A percentile compares a stretch with the other conserved stretches of the same genome.
phyloP scores from a whole-genome alignment of 2,888 invertebrate species.

The Drosophila fulvimacula region DNA sequence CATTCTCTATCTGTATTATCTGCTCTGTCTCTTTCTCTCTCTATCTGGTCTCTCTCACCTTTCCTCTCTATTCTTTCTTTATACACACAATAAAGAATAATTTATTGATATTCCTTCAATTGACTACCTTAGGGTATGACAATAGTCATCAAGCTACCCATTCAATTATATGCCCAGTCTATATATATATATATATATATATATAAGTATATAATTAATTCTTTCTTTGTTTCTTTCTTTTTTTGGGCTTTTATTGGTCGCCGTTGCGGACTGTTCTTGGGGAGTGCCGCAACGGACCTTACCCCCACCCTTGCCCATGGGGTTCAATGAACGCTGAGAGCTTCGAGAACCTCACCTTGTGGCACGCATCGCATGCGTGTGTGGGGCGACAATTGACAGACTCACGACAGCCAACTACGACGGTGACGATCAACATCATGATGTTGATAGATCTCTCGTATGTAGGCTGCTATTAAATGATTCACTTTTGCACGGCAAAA shows the following conservation, averaged over 20 bases:
- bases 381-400: conserved; percentile 41
- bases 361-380: conserved; percentile 30
- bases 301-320: not conserved
- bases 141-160: not conserved
- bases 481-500: conserved; percentile 52
- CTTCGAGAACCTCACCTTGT: conserved; percentile 43
- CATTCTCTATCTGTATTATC: no score
- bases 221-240: not conserved
- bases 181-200: conserved; percentile 7
- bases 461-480: conserved; percentile 70
- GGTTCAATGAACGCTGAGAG: conserved; percentile 64
- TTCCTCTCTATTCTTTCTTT: not conserved
- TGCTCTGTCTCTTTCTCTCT: not conserved
- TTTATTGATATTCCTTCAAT: not conserved
- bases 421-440: conserved; percentile 25
- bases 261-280: conserved; percentile 33
- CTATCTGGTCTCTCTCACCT: not conserved
- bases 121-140: conserved; percentile 29
- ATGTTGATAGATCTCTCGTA: conserved; percentile 39
- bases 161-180: conserved; percentile 23
- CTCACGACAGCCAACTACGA: conserved; percentile 12
- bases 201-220: conserved; percentile 7
- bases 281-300: conserved; percentile 55
- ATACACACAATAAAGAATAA: no score
- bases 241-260: conserved; percentile 29